phyloP scores from a whole-genome alignment of 1,140 invertebrate species.

The Drosophila aff. region DNA sequence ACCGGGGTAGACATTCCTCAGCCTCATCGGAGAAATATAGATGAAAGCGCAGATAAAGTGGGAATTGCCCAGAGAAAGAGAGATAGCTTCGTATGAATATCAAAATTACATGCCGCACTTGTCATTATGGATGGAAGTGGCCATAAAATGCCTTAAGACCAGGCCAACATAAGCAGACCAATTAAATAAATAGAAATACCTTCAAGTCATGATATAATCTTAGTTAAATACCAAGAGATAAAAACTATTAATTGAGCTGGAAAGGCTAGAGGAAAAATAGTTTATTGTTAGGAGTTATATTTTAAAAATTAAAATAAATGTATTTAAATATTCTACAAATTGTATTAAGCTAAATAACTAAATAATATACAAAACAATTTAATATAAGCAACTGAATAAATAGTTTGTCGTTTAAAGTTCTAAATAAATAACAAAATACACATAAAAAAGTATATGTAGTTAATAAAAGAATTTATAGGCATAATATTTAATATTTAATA shows the following conservation, averaged over 20 bases:
- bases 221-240: not conserved
- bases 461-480: too few relatives aligned
- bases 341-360: too few relatives aligned
- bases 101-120: conserved; percentile 2
- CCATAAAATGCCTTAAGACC: conserved; percentile 3
- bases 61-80: conserved; percentile 2
- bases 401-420: too few relatives aligned
- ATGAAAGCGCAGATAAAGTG: conserved; percentile 30
- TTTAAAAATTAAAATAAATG: too few relatives aligned
- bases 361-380: too few relatives aligned
- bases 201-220: not conserved
- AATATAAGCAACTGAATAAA: too few relatives aligned
- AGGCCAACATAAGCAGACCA: not conserved
- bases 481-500: too few relatives aligned
- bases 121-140: conserved; percentile 4
- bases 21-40: conserved; percentile 8
- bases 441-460: too few relatives aligned
- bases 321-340: too few relatives aligned
- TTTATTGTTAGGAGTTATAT: too few relatives aligned
- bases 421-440: too few relatives aligned
- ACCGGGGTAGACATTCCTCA: not conserved
- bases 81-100: conserved; percentile 7
- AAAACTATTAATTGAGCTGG: not conserved
- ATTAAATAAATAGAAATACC: conserved; percentile 1
- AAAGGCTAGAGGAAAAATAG: not conserved